Conservation (phyloP, 2,888 invertebrate species). For the Macroteleia sp. region DNA sequence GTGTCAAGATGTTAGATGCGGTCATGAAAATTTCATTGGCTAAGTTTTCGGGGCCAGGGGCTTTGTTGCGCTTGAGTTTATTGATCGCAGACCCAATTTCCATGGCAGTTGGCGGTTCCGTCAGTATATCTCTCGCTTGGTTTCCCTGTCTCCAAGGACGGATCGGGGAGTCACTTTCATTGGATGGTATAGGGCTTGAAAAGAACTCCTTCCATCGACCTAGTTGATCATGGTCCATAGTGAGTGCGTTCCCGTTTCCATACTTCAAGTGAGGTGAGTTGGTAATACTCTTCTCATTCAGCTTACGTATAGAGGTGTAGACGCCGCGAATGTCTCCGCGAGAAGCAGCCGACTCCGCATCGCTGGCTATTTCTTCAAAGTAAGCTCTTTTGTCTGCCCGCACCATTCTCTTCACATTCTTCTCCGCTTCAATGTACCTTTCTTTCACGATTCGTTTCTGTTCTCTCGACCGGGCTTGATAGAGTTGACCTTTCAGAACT, state of each 20-base stretch:
- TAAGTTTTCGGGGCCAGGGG: neutral
- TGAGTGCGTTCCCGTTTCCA: neutral
- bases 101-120: neutral
- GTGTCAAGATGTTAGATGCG: neutral
- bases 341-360: neutral
- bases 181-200: neutral
- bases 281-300: neutral
- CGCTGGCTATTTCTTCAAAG: constrained; percentile 4
- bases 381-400: neutral
- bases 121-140: neutral
- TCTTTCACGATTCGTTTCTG: neutral
- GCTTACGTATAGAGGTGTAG: neutral
- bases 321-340: constrained; percentile 1
- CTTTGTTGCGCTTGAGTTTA: neutral
- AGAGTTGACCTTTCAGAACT: neutral
- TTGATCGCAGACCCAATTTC: neutral
- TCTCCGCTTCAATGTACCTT: neutral
- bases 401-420: neutral
- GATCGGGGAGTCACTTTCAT: neutral
- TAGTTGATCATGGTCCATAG: neutral
- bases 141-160: neutral
- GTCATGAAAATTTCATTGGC: neutral
- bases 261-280: neutral
- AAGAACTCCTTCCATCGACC: neutral
- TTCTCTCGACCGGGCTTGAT: neutral